Conservation (phyloP, 1,140 invertebrate genomes). For the Camponotus pennsylvanicus region DNA sequence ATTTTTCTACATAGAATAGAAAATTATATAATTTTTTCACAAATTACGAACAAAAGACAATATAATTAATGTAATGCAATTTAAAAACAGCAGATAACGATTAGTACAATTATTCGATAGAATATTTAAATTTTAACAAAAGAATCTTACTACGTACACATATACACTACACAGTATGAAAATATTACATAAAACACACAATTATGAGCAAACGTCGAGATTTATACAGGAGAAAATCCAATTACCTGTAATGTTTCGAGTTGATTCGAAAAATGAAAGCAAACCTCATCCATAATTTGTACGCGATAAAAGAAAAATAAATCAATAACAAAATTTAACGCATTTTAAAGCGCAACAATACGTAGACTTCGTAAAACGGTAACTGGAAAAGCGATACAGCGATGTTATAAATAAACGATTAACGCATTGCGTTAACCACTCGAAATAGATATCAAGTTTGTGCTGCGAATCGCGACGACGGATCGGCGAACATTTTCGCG, state of each 20-base stretch:
- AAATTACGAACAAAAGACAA: not conserved
- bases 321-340: constrained; percentile 18
- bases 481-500: constrained; percentile 6
- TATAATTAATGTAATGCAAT: not conserved
- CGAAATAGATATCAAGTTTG: constrained; percentile 80
- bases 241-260: constrained; percentile 83
- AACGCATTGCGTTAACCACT: constrained; percentile 79
- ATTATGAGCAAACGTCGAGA: not conserved
- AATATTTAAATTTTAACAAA: not conserved
- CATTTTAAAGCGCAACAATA: constrained; percentile 36
- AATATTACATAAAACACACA: constrained; percentile 31
- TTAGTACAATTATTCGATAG: not conserved
- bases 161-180: not conserved
- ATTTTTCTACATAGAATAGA: not conserved
- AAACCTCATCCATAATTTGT: constrained; percentile 84
- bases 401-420: constrained; percentile 85
- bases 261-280: constrained; percentile 81
- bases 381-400: constrained; percentile 75
- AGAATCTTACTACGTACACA: too few species aligned
- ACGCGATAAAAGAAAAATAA: not conserved
- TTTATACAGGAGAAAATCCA: constrained; percentile 3
- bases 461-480: constrained; percentile 32
- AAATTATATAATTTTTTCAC: not conserved
- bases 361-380: constrained; percentile 34
- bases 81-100: not conserved